Percentiles rank a stretch among this genome's conserved stretches.
These are phyloP conservation scores for Thymelicus sylvestris DNA, from an alignment of 2,888 invertebrate genomes.

Conservation along the genomic window DNA sequence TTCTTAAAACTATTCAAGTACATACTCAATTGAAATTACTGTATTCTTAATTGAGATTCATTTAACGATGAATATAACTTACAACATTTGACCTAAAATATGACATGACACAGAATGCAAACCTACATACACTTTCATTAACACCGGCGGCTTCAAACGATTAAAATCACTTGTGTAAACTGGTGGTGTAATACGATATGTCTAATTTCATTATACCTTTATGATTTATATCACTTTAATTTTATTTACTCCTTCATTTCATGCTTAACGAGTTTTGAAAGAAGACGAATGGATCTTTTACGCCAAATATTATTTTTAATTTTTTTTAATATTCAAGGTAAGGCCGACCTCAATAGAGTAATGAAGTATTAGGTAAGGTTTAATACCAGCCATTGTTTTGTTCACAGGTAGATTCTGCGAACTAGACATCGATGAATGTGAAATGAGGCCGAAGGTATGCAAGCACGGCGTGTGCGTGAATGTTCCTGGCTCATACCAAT, in stretches of 20 bases:
- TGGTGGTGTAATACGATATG: slow-evolving; percentile 50
- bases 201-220: slow-evolving; percentile 47
- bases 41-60: slow-evolving; percentile 4
- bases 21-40: too few relatives aligned
- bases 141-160: slow-evolving; percentile 30
- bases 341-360: slow-evolving; percentile 30
- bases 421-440: slow-evolving; percentile 91
- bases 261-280: slow-evolving; percentile 24
- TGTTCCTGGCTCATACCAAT: slow-evolving; percentile 89
- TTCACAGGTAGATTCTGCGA: slow-evolving; percentile 82
- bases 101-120: slow-evolving; percentile 24
- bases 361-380: slow-evolving; percentile 8
- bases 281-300: slow-evolving; percentile 40
- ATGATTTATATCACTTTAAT: slow-evolving; percentile 43
- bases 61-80: not conserved
- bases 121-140: slow-evolving; percentile 23
- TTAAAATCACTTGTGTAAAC: slow-evolving; percentile 64
- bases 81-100: slow-evolving; percentile 19
- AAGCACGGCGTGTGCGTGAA: slow-evolving; percentile 94
- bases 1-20: too few relatives aligned
- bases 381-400: slow-evolving; percentile 32
- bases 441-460: slow-evolving; percentile 86
- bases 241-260: slow-evolving; percentile 41
- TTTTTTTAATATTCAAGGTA: slow-evolving; percentile 41
- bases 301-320: slow-evolving; percentile 35